These are phyloP conservation scores for Muraenolepis orangiensis DNA, from an alignment of 2,797 vertebrate genomes.

Conservation along the genomic window DNA sequence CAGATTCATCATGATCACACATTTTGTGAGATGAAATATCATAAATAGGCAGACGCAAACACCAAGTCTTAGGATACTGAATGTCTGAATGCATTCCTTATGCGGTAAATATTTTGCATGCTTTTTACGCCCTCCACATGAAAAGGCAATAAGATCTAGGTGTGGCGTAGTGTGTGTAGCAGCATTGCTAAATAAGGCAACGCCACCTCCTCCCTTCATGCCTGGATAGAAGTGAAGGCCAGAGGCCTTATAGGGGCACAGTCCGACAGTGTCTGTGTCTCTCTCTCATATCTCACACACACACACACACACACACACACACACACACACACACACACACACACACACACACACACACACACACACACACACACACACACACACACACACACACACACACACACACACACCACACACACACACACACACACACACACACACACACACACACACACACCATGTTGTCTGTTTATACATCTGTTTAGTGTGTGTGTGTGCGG, in stretches of 20 bases:
- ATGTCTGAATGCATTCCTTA: too few species aligned
- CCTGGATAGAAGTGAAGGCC: conserved; percentile 34
- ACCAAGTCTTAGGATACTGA: too few species aligned
- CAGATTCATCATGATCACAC: too few species aligned
- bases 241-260: conserved; percentile 59
- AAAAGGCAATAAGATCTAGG: too few species aligned
- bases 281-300: background rate
- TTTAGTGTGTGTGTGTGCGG: too few species aligned
- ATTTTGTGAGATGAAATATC: too few species aligned
- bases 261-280: background rate
- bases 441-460: conserved; percentile 1
- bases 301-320: conserved; percentile 7
- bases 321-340: conserved; percentile 1
- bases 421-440: background rate
- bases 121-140: background rate
- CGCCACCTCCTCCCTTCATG: conserved; percentile 48
- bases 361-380: background rate
- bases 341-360: conserved; percentile 1
- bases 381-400: background rate
- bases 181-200: conserved; percentile 59
- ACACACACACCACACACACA: conserved; percentile 1
- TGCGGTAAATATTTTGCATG: background rate
- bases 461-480: too few species aligned
- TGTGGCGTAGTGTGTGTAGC: conserved; percentile 21
- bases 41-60: too few species aligned